Conservation (phyloP, 2,797 vertebrate species). For the Gymnodraco acuticeps region DNA sequence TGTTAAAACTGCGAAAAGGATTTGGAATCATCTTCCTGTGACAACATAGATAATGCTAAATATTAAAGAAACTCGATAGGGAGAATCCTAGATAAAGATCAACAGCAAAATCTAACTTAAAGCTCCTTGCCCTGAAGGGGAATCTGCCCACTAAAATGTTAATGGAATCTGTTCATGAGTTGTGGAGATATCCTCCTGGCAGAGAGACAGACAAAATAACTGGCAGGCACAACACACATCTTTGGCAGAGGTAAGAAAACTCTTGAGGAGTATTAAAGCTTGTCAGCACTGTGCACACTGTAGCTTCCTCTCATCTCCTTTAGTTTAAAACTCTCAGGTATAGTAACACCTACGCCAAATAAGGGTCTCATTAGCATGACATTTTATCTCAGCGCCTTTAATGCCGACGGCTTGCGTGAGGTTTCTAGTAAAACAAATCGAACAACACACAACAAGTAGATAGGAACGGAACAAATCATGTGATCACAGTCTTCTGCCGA, state of each 20-base stretch:
- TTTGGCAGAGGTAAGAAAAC: conserved; percentile 65
- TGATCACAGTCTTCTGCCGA: conserved; percentile 32
- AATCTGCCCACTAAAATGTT: conserved; percentile 50
- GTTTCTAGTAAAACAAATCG: conserved; percentile 27
- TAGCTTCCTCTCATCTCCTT: conserved; percentile 32
- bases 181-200: conserved; percentile 62
- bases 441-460: conserved; percentile 18
- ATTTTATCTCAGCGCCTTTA: conserved; percentile 1
- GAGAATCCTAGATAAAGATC: conserved; percentile 29
- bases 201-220: conserved; percentile 59
- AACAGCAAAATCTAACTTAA: conserved; percentile 29
- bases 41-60: conserved; percentile 23
- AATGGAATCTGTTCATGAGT: conserved; percentile 39
- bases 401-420: conserved; percentile 3
- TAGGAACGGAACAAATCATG: conserved; percentile 13
- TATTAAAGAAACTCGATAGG: conserved; percentile 21
- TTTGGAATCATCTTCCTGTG: conserved; percentile 18
- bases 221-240: conserved; percentile 64
- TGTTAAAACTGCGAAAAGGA: conserved; percentile 17
- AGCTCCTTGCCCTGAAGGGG: conserved; percentile 32
- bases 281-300: conserved; percentile 69
- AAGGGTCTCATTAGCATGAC: conserved; percentile 24
- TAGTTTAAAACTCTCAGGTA: conserved; percentile 33
- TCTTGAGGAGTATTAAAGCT: conserved; percentile 62
- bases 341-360: conserved; percentile 16